Evolutionary conservation across 2,113 vertebrate species (phyloP).

Genomic region (Vireo altiloquus): DNA sequence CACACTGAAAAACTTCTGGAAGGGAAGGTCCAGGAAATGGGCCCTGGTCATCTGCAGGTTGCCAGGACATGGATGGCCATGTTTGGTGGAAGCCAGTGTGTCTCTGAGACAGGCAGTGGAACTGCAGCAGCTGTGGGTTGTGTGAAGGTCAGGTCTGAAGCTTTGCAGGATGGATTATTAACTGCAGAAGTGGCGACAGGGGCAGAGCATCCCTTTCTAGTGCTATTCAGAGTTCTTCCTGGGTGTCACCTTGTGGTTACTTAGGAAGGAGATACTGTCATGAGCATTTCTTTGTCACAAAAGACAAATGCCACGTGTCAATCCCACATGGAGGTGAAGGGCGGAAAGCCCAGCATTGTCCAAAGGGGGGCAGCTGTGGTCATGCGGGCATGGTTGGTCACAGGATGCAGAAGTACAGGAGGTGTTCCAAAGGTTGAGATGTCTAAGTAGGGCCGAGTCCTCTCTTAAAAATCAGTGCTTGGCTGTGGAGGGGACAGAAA

Average conservation of each 20-base stretch:
- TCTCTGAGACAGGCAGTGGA: background rate
- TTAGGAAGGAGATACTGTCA: background rate
- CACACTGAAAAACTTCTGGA: background rate
- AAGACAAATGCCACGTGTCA: background rate
- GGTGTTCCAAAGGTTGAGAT: background rate
- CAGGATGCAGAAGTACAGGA: background rate
- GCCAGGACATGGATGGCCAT: fast-evolving
- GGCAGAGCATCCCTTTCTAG: background rate
- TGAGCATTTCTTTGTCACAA: background rate
- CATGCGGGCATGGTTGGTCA: fast-evolving
- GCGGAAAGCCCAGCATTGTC: background rate
- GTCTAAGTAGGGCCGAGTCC: background rate
- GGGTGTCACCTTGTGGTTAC: background rate
- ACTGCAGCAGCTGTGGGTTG: fast-evolving
- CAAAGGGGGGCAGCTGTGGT: background rate
- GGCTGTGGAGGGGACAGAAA: background rate
- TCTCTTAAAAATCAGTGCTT: background rate
- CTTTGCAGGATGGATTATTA: background rate
- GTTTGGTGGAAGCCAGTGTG: background rate
- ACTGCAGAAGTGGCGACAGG: background rate
- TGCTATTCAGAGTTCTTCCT: background rate
- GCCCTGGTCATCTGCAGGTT: background rate
- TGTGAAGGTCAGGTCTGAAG: background rate
- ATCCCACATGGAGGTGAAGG: background rate
- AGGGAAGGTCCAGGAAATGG: background rate